Conservation (phyloP, 2,888 invertebrate genomes). For the Thera obeliscata region DNA sequence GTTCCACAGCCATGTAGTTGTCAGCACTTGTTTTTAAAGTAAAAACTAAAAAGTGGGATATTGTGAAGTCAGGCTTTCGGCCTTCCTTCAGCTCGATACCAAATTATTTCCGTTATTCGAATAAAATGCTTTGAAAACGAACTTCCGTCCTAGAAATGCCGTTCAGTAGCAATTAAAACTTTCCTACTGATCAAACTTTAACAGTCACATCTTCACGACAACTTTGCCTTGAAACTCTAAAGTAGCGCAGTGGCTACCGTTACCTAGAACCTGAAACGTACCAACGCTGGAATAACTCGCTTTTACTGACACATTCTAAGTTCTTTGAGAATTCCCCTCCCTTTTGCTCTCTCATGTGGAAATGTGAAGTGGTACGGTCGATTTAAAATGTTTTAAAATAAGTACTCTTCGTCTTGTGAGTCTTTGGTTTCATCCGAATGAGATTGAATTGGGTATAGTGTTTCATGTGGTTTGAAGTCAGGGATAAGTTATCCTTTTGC, state of each 20-base stretch:
- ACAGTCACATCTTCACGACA: slow-evolving; percentile 70
- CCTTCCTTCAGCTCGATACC: slow-evolving; percentile 13
- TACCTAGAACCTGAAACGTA: slow-evolving; percentile 48
- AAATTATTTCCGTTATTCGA: slow-evolving; percentile 58
- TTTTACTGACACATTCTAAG: slow-evolving; percentile 35
- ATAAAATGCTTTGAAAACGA: slow-evolving; percentile 65
- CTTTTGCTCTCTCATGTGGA: neutral
- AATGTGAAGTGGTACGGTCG: neutral
- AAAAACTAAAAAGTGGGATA: neutral
- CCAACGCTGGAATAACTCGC: slow-evolving; percentile 49
- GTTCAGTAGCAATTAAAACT: slow-evolving; percentile 81
- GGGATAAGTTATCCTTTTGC: too few relatives aligned
- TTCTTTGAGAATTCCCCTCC: slow-evolving; percentile 1
- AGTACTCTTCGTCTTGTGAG: neutral
- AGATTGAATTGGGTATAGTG: neutral
- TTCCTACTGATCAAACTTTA: slow-evolving; percentile 77
- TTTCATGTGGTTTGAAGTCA: neutral
- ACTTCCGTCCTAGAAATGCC: slow-evolving; percentile 63
- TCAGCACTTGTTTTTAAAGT: neutral
- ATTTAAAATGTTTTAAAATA: neutral
- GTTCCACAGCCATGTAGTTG: too few relatives aligned
- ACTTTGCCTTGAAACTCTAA: slow-evolving; percentile 56
- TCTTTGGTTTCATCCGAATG: neutral
- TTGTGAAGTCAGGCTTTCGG: neutral
- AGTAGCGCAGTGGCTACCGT: slow-evolving; percentile 58